Evolutionary conservation across 1,140 invertebrate species (phyloP).

Genomic region (Charaxes varanes): DNA sequence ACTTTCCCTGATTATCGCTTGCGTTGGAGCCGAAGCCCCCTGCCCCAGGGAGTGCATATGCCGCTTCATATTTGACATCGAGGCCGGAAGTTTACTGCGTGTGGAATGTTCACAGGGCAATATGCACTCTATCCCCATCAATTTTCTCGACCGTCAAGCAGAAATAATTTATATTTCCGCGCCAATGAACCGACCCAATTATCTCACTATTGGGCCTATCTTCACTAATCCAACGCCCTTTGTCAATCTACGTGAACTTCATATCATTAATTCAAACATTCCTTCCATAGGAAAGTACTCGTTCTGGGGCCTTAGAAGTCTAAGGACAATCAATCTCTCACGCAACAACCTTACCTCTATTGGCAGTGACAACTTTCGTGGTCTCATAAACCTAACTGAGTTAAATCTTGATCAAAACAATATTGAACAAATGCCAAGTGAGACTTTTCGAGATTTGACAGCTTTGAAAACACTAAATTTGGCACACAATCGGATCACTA

Average conservation of each 20-base stretch:
- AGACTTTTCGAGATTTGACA: slow-evolving; percentile 81
- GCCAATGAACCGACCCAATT: slow-evolving; percentile 77
- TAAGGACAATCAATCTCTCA: slow-evolving; percentile 82
- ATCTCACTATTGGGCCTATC: slow-evolving; percentile 83
- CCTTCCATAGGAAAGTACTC: slow-evolving; percentile 86
- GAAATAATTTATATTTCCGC: slow-evolving; percentile 82
- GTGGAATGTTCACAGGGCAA: slow-evolving; percentile 75
- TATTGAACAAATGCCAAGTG: slow-evolving; percentile 82
- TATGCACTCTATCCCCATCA: slow-evolving; percentile 76
- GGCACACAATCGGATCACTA: slow-evolving; percentile 80
- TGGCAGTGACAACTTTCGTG: slow-evolving; percentile 87
- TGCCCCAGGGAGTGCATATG: slow-evolving; percentile 53
- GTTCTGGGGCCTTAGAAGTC: slow-evolving; percentile 83
- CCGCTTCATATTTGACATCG: slow-evolving; percentile 23
- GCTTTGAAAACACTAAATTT: slow-evolving; percentile 81
- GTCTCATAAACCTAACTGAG: slow-evolving; percentile 84
- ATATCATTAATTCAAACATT: slow-evolving; percentile 83
- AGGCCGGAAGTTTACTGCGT: slow-evolving; percentile 26
- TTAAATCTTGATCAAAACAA: slow-evolving; percentile 90
- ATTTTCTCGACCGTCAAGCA: slow-evolving; percentile 76
- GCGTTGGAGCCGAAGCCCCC: slow-evolving; percentile 30
- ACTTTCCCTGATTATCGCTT: slow-evolving; percentile 13
- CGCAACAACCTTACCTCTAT: slow-evolving; percentile 85
- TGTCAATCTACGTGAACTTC: slow-evolving; percentile 81
- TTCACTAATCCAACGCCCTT: slow-evolving; percentile 77